Conservation (phyloP, 2,888 invertebrate genomes). For the Eristalis tenax region DNA sequence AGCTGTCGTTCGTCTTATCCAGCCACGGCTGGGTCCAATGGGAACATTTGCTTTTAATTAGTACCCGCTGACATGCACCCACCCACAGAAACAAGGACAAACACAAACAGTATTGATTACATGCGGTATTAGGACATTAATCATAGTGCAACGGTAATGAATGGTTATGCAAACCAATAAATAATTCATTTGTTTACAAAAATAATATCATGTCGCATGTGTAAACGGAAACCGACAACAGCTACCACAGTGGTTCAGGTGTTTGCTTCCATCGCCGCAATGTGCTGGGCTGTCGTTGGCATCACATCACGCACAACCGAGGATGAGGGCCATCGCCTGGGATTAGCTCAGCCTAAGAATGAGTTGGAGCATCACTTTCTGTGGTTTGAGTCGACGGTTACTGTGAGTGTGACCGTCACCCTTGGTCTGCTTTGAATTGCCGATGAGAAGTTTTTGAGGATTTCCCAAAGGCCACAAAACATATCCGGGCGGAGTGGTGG, state of each 20-base stretch:
- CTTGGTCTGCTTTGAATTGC: background rate
- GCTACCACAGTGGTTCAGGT: background rate
- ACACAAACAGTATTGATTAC: conserved; percentile 15
- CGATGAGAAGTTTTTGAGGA: background rate
- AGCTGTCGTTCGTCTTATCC: background rate
- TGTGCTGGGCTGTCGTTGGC: background rate
- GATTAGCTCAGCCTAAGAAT: background rate
- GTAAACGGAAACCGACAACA: conserved; percentile 6
- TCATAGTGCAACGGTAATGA: conserved; percentile 35
- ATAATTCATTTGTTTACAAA: conserved; percentile 42
- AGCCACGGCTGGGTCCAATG: background rate
- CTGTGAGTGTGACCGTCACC: background rate
- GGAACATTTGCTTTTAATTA: conserved; percentile 16
- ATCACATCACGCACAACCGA: background rate
- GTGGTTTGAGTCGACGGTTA: background rate
- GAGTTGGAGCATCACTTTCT: background rate
- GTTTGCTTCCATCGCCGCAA: too few species aligned
- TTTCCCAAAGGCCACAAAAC: background rate
- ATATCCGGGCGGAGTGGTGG: background rate
- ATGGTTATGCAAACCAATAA: conserved; percentile 14
- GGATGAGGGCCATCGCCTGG: background rate
- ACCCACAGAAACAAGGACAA: background rate
- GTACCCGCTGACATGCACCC: background rate
- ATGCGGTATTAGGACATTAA: conserved; percentile 17
- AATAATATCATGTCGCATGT: conserved; percentile 8